These are phyloP conservation scores for Ligdia adustata DNA, from an alignment of 2,888 invertebrate genomes.

Conservation along the genomic window DNA sequence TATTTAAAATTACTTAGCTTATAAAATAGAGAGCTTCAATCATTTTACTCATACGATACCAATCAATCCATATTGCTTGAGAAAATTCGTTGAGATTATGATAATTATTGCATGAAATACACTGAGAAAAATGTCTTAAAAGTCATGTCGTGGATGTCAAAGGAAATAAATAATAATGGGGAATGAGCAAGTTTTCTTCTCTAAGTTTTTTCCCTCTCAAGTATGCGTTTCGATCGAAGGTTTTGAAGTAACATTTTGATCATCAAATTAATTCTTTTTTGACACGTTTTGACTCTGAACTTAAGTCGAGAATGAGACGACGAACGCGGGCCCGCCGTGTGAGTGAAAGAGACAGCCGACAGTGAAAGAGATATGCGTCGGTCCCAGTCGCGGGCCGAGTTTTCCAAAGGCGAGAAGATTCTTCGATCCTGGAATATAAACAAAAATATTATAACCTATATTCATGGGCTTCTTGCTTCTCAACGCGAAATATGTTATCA, in stretches of 20 bases:
- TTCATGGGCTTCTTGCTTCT: no score
- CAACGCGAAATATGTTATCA: no score
- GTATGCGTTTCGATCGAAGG: constrained; percentile 43
- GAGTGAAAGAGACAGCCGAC: constrained; percentile 75
- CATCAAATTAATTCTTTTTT: no score
- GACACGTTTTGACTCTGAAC: constrained; percentile 52
- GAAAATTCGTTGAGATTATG: constrained; percentile 64
- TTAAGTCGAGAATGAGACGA: constrained; percentile 68
- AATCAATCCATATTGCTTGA: constrained; percentile 67
- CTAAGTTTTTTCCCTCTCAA: constrained; percentile 30
- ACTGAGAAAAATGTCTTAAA: constrained; percentile 39
- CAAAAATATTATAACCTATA: no score
- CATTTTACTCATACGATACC: no score
- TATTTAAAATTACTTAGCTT: constrained; percentile 38
- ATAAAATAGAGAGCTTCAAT: constrained; percentile 47
- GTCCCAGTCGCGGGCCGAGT: constrained; percentile 47
- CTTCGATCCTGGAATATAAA: constrained; percentile 55
- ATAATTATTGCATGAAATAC: constrained; percentile 53
- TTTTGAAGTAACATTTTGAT: constrained; percentile 29
- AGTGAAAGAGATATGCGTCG: constrained; percentile 57
- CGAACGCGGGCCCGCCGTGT: constrained; percentile 60
- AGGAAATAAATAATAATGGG: constrained; percentile 47
- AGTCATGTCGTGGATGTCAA: constrained; percentile 76
- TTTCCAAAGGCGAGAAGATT: constrained; percentile 57
- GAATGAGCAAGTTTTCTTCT: constrained; percentile 53